A percentile compares a stretch with the other conserved stretches of the same genome.
These are phyloP conservation scores for Cheilosia scutellata DNA, from an alignment of 2,888 invertebrate genomes.

Conservation along the genomic window DNA sequence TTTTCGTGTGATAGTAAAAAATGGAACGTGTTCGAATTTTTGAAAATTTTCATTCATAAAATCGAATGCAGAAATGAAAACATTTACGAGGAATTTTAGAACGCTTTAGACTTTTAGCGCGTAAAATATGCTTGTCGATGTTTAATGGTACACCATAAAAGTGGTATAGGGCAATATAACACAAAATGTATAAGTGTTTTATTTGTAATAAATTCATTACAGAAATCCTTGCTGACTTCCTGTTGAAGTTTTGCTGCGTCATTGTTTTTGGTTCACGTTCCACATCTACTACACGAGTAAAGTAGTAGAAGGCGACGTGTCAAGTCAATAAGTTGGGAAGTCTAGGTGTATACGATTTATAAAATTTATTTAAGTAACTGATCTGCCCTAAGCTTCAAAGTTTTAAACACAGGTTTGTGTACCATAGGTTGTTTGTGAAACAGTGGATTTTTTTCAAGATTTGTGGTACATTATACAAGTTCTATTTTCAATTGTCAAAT, in stretches of 20 bases:
- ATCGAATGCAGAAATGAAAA: constrained; percentile 12
- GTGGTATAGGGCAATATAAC: constrained; percentile 9
- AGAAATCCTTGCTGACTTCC: constrained; percentile 11
- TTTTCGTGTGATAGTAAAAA: not conserved
- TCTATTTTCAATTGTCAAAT: no score
- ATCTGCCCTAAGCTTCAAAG: not conserved
- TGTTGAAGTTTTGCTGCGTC: not conserved
- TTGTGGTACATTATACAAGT: no score
- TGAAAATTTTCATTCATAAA: constrained; percentile 39
- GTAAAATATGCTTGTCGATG: not conserved
- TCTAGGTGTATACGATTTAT: no score
- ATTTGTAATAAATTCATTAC: constrained; percentile 30
- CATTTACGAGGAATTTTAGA: constrained; percentile 33
- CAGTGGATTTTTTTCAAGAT: no score
- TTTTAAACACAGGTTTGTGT: no score
- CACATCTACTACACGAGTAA: no score
- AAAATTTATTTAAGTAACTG: no score
- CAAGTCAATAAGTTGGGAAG: no score
- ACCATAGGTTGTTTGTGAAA: no score
- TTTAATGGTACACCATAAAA: constrained; percentile 25
- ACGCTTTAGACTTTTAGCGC: not conserved
- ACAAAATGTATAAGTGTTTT: constrained; percentile 10
- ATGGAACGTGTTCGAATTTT: constrained; percentile 7
- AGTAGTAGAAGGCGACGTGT: no score
- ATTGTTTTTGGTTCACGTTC: no score